These are phyloP conservation scores for Leptinotarsa peninsularis DNA, from an alignment of 2,888 invertebrate species.

Conservation along the genomic window DNA sequence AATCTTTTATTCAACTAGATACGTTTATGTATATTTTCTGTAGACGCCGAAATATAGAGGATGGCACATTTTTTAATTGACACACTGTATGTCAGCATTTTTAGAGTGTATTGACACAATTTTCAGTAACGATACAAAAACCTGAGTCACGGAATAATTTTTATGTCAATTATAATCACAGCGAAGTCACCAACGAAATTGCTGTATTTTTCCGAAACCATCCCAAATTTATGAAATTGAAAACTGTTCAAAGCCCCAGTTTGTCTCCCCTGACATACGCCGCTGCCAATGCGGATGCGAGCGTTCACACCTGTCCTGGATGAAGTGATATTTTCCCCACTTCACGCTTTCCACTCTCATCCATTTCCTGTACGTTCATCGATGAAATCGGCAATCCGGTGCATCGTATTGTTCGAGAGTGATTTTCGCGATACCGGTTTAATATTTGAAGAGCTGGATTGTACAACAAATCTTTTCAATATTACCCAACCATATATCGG, in stretches of 20 bases:
- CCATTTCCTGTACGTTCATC: constrained; percentile 31
- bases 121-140: too few species aligned
- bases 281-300: constrained; percentile 54
- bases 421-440: constrained; percentile 31
- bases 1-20: too few species aligned
- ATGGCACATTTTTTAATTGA: too few species aligned
- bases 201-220: too few species aligned
- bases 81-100: too few species aligned
- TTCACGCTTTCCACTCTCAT: constrained; percentile 34
- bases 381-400: constrained; percentile 30
- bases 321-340: neutral
- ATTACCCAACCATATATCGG: neutral
- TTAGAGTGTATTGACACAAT: too few species aligned
- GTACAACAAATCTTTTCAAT: constrained; percentile 13
- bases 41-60: too few species aligned
- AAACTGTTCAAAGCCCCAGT: neutral
- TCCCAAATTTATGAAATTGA: too few species aligned
- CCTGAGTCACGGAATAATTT: too few species aligned
- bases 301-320: constrained; percentile 57
- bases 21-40: too few species aligned
- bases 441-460: constrained; percentile 28
- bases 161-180: too few species aligned
- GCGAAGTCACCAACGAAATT: too few species aligned
- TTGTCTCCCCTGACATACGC: neutral
- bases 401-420: constrained; percentile 27